Conservation (phyloP, 2,888 invertebrate genomes). For the Gibbula magus region DNA sequence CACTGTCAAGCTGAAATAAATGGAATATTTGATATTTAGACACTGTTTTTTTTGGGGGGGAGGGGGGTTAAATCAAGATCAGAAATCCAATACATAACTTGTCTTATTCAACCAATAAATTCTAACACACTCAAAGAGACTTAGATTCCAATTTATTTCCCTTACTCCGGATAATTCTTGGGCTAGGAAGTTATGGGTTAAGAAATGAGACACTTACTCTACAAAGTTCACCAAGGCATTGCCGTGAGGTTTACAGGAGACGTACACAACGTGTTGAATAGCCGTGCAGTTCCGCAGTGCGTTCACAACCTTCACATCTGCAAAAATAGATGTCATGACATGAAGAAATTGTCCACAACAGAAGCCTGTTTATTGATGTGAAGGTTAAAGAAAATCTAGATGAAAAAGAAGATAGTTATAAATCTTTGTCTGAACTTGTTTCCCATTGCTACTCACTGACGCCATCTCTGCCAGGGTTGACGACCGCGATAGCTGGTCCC, state of each 20-base stretch:
- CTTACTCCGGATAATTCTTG: no score
- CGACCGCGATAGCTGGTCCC: constrained; percentile 33
- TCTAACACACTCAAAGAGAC: no score
- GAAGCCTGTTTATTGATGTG: no score
- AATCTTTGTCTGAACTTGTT: no score
- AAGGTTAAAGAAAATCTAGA: no score
- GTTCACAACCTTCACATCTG: constrained; percentile 36
- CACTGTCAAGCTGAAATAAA: constrained; percentile 84
- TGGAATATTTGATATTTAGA: neutral
- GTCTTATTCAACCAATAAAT: no score
- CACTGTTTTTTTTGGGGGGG: no score
- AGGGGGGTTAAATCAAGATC: no score
- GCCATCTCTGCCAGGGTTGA: constrained; percentile 42
- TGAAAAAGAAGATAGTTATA: no score
- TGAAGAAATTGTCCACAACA: no score
- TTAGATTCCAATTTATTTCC: no score
- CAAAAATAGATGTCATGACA: neutral
- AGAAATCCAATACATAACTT: no score
- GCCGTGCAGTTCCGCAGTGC: constrained; percentile 28
- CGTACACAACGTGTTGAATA: constrained; percentile 37
- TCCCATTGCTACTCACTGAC: constrained; percentile 37
- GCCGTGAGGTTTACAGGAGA: constrained; percentile 41
- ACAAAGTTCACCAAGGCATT: constrained; percentile 37
- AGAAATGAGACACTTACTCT: constrained; percentile 32
- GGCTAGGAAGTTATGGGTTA: neutral